Conservation (phyloP, 2,888 invertebrate species). For the Calliscelio sp. region DNA sequence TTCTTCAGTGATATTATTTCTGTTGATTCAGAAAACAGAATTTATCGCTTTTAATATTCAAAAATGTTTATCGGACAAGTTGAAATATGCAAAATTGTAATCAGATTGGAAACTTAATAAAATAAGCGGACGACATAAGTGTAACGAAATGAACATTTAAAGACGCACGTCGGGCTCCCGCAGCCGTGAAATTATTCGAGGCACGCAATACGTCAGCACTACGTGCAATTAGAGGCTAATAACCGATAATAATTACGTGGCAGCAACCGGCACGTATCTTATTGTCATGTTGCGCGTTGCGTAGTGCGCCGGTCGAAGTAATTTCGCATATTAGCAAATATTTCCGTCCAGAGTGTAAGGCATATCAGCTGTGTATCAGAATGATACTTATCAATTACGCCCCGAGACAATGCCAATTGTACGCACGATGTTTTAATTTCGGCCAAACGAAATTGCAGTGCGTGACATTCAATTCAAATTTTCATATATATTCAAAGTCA, state of each 20-base stretch:
- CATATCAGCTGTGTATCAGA: background rate
- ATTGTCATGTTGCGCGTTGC: conserved; percentile 47
- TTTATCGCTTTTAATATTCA: no score
- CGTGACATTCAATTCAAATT: background rate
- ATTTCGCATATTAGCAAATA: conserved; percentile 41
- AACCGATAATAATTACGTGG: conserved; percentile 63
- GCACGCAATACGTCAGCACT: conserved; percentile 60
- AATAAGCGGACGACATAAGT: background rate
- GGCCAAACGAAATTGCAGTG: background rate
- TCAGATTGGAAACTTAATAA: background rate
- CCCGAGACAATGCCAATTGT: background rate
- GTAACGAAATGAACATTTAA: conserved; percentile 33
- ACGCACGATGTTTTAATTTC: background rate
- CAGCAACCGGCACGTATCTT: conserved; percentile 43
- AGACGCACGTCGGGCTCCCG: conserved; percentile 37
- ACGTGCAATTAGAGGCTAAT: conserved; percentile 56
- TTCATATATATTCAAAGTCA: no score
- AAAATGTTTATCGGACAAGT: no score
- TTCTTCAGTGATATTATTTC: no score
- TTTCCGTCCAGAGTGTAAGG: background rate
- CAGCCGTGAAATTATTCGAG: conserved; percentile 63
- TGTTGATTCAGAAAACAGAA: no score
- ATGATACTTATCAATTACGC: conserved; percentile 19
- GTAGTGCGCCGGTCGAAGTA: conserved; percentile 19
- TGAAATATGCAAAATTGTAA: no score